These are phyloP conservation scores for Lycaena phlaeas DNA, from an alignment of 2,888 invertebrate genomes.

Conservation along the genomic window DNA sequence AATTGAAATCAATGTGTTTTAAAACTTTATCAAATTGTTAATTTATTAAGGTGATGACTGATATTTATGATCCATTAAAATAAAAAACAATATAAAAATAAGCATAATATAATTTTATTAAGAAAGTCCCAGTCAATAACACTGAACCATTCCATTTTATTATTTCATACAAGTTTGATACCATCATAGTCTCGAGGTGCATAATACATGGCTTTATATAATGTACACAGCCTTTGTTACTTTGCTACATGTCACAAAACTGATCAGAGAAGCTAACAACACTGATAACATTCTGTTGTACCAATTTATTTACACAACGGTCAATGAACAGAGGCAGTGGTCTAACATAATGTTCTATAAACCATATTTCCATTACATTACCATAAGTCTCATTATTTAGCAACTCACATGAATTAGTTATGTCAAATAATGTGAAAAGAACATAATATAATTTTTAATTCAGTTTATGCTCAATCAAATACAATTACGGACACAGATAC, in stretches of 20 bases:
- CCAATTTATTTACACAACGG: constrained; percentile 63
- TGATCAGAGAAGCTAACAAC: constrained; percentile 64
- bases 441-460: no score
- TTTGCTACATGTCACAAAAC: constrained; percentile 68
- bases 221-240: constrained; percentile 71
- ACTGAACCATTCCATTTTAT: constrained; percentile 67
- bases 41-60: no score
- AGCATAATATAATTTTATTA: constrained; percentile 73
- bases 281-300: constrained; percentile 34
- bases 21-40: no score
- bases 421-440: no score
- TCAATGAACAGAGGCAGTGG: constrained; percentile 45
- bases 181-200: constrained; percentile 48
- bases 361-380: constrained; percentile 12
- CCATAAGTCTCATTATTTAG: not conserved
- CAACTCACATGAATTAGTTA: no score
- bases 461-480: no score
- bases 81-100: constrained; percentile 64
- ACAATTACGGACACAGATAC: no score
- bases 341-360: constrained; percentile 22
- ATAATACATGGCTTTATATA: constrained; percentile 52
- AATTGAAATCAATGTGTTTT: no score
- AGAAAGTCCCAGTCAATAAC: constrained; percentile 70
- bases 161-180: constrained; percentile 56
- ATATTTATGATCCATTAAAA: no score